Base-by-base conservation (phyloP, 2,797 vertebrate genomes). In the Ara ararauna region DNA sequence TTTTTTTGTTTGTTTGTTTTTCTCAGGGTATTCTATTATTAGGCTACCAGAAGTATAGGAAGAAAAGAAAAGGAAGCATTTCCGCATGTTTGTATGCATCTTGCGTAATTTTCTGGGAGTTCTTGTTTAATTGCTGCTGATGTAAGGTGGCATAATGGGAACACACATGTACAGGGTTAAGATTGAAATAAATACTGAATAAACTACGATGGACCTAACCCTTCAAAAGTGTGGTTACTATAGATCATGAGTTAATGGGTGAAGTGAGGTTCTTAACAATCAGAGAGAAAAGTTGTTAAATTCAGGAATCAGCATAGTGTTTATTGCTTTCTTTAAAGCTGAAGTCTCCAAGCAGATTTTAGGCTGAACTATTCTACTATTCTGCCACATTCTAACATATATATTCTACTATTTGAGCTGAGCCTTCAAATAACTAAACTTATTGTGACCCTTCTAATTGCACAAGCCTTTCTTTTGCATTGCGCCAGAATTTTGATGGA, bases 401-500 rank as follows among this genome's bases (percentile, higher is more conserved):
- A 19, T 65, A 40, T 18, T 89, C 22, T 78, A 14, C 14, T 81
- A 23, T 53, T 85, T 53, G 40, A 72, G 27, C 81, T 48, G 27
- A 67, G 45, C 47, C 54, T 97, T 84, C 51, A 74, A 83, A 71
- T 91, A 84, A 70, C 67, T 67, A 85, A 93, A 83, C 81, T 94
- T 73, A 50, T 71, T 85, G 83, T 67, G 67, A 90, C 27, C 27
- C 27, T 91, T 93, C 50, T 88, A 94, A 96, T 89, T 90, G 72
- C 81, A 66, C 40, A 62, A 93, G 44, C 61, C 54, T 89, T 85
- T 64, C 85, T 96, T 91, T 96, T 73, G 65, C 38, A n/a, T 90
- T 93, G 83, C 60, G 48, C 40, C 47, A 54, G 81, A 95, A 96
- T 97, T 93, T 93, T 80, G 94, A 90, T 84, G 89, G 66, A 67